These are phyloP conservation scores for Hephaestus fuliginosus DNA, from an alignment of 2,797 vertebrate genomes.

Conservation along the genomic window DNA sequence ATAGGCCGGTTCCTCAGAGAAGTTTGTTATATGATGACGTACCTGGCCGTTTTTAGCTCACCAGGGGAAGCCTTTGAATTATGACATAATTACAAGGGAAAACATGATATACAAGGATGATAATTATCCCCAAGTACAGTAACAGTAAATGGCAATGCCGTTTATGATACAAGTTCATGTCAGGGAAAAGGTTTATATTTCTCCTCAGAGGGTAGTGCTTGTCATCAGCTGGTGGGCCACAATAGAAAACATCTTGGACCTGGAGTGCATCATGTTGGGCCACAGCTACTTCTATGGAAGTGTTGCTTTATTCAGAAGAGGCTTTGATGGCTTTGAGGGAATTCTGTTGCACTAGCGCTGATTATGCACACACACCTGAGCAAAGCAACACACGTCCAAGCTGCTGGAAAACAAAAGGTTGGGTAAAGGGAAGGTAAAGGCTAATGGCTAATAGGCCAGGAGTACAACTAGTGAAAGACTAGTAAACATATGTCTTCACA, in stretches of 20 bases:
- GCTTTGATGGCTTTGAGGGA: background rate
- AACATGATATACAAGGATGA: constrained; percentile 76
- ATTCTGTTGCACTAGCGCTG: constrained; percentile 3
- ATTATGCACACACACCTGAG: background rate
- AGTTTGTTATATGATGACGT: constrained; percentile 73
- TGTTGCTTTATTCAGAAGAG: constrained; percentile 26
- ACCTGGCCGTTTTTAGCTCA: constrained; percentile 70
- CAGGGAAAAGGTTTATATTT: constrained; percentile 57
- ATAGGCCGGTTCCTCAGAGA: constrained; percentile 74
- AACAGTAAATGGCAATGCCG: constrained; percentile 69
- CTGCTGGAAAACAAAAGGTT: background rate
- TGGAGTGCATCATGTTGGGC: constrained; percentile 25
- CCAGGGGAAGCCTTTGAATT: constrained; percentile 78
- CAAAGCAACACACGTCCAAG: constrained; percentile 4
- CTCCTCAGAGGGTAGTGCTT: constrained; percentile 40
- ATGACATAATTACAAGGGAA: constrained; percentile 83
- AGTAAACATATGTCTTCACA: constrained; percentile 3
- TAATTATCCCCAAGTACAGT: constrained; percentile 74
- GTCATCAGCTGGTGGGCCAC: constrained; percentile 46
- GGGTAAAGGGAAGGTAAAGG: background rate
- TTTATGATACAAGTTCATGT: constrained; percentile 66
- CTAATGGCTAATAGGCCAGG: background rate
- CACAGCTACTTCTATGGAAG: constrained; percentile 13
- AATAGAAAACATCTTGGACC: constrained; percentile 35
- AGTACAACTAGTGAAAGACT: background rate